phyloP scores from a whole-genome alignment of 1,140 invertebrate species.

The Yoshiicerus persimilis region DNA sequence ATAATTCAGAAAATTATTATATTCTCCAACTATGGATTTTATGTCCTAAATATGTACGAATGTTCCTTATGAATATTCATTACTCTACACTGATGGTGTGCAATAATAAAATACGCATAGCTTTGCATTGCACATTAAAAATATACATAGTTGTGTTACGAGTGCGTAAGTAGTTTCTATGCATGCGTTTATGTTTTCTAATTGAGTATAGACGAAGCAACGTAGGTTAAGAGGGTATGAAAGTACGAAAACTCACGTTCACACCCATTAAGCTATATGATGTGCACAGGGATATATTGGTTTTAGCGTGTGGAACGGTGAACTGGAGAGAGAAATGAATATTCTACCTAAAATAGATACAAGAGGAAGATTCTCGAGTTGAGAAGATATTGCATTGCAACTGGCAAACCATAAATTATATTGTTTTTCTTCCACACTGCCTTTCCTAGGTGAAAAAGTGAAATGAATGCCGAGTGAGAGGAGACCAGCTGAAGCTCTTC shows the following conservation, averaged over 20 bases:
- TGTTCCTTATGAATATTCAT: background rate
- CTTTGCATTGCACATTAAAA: too few relatives aligned
- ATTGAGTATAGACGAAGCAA: background rate
- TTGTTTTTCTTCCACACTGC: background rate
- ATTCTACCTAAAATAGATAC: conserved; percentile 14
- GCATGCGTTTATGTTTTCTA: background rate
- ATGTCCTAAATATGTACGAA: background rate
- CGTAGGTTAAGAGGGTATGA: background rate
- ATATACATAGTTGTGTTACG: too few relatives aligned
- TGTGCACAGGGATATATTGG: background rate
- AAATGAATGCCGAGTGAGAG: background rate
- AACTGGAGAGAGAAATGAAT: background rate
- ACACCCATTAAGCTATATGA: background rate
- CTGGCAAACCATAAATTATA: conserved; percentile 29
- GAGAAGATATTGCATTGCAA: conserved; percentile 10
- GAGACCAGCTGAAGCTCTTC: background rate
- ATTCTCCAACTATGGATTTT: background rate
- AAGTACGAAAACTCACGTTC: background rate
- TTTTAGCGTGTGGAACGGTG: background rate
- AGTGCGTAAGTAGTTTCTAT: background rate
- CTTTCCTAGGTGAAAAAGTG: background rate
- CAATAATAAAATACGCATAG: background rate
- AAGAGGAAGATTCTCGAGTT: background rate
- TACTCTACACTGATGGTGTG: background rate
- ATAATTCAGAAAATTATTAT: too few relatives aligned